Evolutionary conservation across 2,113 vertebrate species (phyloP).

Genomic region (Ibidorhyncha struthersii): DNA sequence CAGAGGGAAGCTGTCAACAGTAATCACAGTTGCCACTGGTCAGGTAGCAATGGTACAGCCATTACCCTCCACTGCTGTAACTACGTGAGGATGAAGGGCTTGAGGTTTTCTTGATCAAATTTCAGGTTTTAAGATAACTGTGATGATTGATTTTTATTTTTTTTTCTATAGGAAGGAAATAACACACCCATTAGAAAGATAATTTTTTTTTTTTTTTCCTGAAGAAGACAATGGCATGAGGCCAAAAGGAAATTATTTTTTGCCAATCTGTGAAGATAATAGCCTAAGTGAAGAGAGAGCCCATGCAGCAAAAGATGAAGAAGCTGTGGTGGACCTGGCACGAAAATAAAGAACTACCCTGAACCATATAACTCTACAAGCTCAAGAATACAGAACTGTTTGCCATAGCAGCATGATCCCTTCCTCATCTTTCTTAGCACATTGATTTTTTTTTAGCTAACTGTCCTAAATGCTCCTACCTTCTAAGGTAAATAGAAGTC

Average conservation of each 20-base stretch:
- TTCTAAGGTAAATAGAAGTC: background rate
- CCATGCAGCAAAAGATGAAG: background rate
- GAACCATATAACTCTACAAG: background rate
- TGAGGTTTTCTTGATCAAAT: background rate
- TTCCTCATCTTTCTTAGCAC: background rate
- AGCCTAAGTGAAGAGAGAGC: background rate
- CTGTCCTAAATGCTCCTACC: background rate
- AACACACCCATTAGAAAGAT: background rate
- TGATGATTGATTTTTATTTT: background rate
- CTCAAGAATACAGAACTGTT: background rate
- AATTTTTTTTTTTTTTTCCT: background rate
- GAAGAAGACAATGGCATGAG: background rate
- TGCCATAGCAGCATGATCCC: background rate
- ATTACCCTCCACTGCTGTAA: background rate
- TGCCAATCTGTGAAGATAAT: background rate
- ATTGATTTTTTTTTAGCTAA: background rate
- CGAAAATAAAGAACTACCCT: background rate
- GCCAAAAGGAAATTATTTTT: background rate
- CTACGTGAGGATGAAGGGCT: background rate
- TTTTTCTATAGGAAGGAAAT: background rate
- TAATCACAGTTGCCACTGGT: background rate
- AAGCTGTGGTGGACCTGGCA: background rate
- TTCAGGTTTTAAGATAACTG: background rate
- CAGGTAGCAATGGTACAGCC: background rate
- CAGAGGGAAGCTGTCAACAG: background rate